These are phyloP conservation scores for Hirtodrosophila histrioides DNA, from an alignment of 2,888 invertebrate genomes.

Conservation along the genomic window DNA sequence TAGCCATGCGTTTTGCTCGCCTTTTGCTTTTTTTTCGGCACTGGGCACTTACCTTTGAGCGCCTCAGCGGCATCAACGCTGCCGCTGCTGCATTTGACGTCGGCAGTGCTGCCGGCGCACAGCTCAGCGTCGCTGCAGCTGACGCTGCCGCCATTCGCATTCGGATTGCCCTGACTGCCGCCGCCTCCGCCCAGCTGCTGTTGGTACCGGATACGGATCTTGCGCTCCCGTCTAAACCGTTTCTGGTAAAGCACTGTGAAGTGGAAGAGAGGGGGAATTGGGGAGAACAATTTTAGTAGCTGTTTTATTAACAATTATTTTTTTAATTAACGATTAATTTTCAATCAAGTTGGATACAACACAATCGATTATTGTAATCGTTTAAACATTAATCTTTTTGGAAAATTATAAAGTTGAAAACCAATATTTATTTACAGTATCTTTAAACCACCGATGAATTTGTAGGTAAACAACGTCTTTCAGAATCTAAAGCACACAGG, in stretches of 20 bases:
- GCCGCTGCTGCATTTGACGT: constrained; percentile 55
- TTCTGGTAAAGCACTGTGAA: constrained; percentile 93
- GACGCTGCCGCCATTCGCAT: constrained; percentile 57
- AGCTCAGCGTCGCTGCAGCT: constrained; percentile 56
- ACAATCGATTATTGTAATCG: too few species aligned
- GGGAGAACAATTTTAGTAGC: neutral
- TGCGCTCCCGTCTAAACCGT: constrained; percentile 94
- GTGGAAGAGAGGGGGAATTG: neutral
- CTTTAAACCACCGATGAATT: too few species aligned
- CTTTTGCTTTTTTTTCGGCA: constrained; percentile 50
- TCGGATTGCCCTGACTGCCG: constrained; percentile 86
- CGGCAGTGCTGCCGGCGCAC: constrained; percentile 42
- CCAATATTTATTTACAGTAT: too few species aligned
- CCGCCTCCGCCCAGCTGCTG: constrained; percentile 89
- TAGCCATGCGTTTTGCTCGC: constrained; percentile 58
- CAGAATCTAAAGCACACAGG: too few species aligned
- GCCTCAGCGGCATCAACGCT: constrained; percentile 64
- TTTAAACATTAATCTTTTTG: too few species aligned
- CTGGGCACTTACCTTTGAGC: constrained; percentile 59
- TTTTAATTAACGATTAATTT: too few species aligned
- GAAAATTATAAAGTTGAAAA: too few species aligned
- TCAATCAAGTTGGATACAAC: too few species aligned
- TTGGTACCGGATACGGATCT: constrained; percentile 92
- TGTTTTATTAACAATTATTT: too few species aligned
- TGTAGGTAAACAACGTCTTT: too few species aligned